Evolutionary conservation across 2,113 vertebrate genomes (phyloP).

Genomic region (Brachyhypopomus occidentalis): DNA sequence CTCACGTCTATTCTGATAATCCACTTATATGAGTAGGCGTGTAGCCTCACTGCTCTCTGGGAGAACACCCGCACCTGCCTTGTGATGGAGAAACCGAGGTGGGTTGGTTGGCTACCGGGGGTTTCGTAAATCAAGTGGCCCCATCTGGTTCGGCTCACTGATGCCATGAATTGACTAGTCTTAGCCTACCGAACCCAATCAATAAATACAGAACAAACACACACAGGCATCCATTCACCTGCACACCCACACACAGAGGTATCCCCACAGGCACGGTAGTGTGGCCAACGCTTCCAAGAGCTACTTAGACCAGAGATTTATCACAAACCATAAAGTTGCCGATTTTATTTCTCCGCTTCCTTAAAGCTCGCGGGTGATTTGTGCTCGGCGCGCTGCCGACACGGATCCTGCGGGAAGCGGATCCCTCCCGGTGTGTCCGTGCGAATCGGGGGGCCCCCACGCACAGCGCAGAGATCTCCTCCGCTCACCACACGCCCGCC

Average conservation of each 20-base stretch:
- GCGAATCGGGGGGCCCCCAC: no score
- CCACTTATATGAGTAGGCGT: not conserved
- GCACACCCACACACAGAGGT: slow-evolving; percentile 43
- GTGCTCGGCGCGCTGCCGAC: not conserved
- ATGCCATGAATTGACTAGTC: slow-evolving; percentile 77
- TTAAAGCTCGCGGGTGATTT: not conserved
- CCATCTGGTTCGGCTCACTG: slow-evolving; percentile 76
- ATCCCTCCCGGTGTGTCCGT: no score
- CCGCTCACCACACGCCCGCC: no score
- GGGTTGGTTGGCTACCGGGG: slow-evolving; percentile 59
- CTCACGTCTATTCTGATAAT: not conserved
- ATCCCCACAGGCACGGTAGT: not conserved
- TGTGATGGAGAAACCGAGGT: slow-evolving; percentile 16
- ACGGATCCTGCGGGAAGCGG: not conserved
- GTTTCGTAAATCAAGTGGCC: slow-evolving; percentile 74
- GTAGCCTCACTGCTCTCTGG: not conserved
- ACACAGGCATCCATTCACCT: slow-evolving; percentile 10
- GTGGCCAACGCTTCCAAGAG: not conserved
- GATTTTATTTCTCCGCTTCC: not conserved
- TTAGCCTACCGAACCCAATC: slow-evolving; percentile 75
- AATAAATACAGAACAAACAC: slow-evolving; percentile 60
- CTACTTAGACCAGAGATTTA: not conserved
- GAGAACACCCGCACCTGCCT: not conserved
- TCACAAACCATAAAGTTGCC: slow-evolving; percentile 15
- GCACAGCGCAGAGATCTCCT: no score